Evolutionary conservation across 2,113 vertebrate genomes (phyloP).

Genomic region (Shinisaurus crocodilurus): DNA sequence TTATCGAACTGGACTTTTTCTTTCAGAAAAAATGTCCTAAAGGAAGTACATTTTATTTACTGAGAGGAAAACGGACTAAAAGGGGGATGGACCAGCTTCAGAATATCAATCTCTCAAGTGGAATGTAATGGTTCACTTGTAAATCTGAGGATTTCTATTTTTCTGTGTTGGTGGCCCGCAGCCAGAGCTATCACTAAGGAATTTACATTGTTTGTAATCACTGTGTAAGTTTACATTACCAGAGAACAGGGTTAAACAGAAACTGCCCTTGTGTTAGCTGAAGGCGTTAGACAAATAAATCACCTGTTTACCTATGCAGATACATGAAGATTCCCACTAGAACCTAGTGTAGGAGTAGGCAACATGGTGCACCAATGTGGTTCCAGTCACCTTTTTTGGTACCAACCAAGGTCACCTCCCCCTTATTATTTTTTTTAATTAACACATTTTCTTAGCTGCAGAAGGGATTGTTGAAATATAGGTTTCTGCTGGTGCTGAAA

Average conservation of each 20-base stretch:
- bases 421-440: too few relatives aligned
- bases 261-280: background rate
- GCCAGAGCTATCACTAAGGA: conserved; percentile 2
- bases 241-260: background rate
- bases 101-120: background rate
- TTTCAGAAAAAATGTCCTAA: too few relatives aligned
- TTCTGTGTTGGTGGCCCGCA: background rate
- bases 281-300: conserved; percentile 12
- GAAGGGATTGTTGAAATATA: too few relatives aligned
- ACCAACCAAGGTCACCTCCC: too few relatives aligned
- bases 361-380: too few relatives aligned
- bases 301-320: background rate
- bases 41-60: background rate
- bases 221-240: conserved; percentile 10
- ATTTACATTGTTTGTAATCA: background rate
- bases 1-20: background rate
- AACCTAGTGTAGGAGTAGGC: too few relatives aligned
- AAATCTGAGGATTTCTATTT: background rate
- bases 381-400: too few relatives aligned
- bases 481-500: too few relatives aligned
- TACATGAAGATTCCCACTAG: background rate
- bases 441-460: too few relatives aligned
- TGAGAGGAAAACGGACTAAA: background rate
- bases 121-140: background rate
- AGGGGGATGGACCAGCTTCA: background rate